Percentiles rank a stretch among this genome's conserved stretches.
phyloP scores from a whole-genome alignment of 1,140 invertebrate species.

The Ceratina calcarata region DNA sequence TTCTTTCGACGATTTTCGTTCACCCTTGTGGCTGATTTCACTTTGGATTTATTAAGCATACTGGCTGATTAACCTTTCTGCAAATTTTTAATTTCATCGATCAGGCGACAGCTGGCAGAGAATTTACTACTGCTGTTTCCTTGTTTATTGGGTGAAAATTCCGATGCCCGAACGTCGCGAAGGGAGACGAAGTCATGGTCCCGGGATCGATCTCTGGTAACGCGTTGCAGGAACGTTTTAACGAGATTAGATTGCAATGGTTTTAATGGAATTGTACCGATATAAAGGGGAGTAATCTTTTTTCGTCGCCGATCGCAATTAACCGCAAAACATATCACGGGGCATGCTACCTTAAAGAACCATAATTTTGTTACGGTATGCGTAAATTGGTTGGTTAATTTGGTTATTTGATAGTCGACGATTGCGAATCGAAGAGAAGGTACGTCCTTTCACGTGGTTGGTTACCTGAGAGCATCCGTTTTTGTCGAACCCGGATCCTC shows the following conservation, averaged over 20 bases:
- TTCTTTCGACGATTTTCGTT: neutral
- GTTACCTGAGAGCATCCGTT: neutral
- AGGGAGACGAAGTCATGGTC: neutral
- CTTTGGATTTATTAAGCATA: slow-evolving; percentile 26
- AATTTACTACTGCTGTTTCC: slow-evolving; percentile 11
- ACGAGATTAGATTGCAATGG: slow-evolving; percentile 42
- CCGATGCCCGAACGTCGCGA: neutral
- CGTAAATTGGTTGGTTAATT: too few species aligned
- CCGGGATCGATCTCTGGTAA: slow-evolving; percentile 6
- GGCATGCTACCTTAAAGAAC: neutral
- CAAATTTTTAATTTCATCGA: neutral
- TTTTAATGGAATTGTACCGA: slow-evolving; percentile 36
- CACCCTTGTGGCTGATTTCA: neutral
- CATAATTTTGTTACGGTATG: neutral
- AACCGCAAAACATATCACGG: neutral
- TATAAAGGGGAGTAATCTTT: neutral
- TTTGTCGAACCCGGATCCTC: neutral
- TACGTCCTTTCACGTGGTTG: neutral
- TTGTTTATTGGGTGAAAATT: slow-evolving; percentile 10
- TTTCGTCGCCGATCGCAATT: slow-evolving; percentile 24
- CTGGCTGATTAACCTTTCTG: neutral
- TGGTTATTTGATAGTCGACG: neutral
- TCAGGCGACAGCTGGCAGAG: neutral
- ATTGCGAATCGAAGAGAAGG: neutral
- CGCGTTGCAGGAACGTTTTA: slow-evolving; percentile 12